phyloP scores from a whole-genome alignment of 2,797 vertebrate species.

The Molossus molossus region DNA sequence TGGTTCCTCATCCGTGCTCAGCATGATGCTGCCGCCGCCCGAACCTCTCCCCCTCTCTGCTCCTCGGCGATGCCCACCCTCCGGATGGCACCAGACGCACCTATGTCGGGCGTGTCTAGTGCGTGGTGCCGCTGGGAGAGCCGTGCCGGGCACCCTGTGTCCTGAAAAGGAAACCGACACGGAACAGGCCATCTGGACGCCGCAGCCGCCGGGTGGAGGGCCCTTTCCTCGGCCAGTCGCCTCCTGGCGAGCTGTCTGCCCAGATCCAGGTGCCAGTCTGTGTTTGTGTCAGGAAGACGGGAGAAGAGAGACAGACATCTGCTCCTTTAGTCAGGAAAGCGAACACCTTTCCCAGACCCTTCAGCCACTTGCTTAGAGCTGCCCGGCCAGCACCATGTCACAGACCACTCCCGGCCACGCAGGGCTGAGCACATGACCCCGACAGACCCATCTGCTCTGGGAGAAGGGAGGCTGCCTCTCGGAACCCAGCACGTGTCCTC shows the following conservation, averaged over 20 bases:
- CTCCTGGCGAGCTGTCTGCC: background rate
- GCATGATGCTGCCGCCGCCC: background rate
- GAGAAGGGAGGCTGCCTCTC: background rate
- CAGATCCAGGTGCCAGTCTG: background rate
- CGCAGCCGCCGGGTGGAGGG: accelerated
- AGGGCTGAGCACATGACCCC: background rate
- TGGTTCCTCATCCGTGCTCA: background rate
- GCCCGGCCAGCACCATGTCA: background rate
- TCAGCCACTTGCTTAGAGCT: background rate
- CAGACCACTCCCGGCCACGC: accelerated
- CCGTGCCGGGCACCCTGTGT: no score
- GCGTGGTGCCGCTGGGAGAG: no score
- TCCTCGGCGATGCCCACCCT: background rate
- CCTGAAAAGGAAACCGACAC: no score
- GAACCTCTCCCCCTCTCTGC: background rate
- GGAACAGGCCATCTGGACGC: background rate
- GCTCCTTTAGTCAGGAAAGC: background rate
- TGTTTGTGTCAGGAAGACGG: background rate
- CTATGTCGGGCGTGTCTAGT: no score
- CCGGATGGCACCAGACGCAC: no score
- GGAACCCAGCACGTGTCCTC: no score
- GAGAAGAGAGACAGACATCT: background rate
- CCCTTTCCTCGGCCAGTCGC: no score
- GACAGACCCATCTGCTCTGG: background rate
- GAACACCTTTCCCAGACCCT: no score